Evolutionary conservation across 2,113 vertebrate species (phyloP).

Genomic region (Rhodinocichla rosea): DNA sequence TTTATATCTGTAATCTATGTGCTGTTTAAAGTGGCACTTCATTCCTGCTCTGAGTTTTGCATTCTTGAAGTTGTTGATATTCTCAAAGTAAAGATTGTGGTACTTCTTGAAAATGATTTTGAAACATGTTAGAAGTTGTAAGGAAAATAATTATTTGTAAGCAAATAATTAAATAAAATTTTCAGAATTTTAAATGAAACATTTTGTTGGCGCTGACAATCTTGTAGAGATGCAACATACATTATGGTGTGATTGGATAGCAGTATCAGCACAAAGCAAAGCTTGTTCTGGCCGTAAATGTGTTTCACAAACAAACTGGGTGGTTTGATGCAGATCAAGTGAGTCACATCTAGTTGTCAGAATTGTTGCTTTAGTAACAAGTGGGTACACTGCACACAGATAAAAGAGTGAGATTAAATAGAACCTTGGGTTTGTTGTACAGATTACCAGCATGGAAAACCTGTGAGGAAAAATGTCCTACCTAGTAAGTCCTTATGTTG

Average conservation of each 20-base stretch:
- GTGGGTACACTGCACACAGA: neutral
- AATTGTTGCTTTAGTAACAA: neutral
- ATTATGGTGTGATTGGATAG: neutral
- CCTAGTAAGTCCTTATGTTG: neutral
- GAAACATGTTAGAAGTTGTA: conserved; percentile 46
- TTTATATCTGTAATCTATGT: conserved; percentile 26
- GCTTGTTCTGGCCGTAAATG: neutral
- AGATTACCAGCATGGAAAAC: neutral
- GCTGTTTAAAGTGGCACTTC: neutral
- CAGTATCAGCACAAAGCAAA: neutral
- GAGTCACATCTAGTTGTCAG: neutral
- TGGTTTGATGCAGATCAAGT: neutral
- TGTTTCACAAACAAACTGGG: neutral
- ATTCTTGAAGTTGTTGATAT: conserved; percentile 44
- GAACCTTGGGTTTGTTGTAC: neutral
- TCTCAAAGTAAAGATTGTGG: conserved; percentile 48
- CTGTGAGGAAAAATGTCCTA: neutral
- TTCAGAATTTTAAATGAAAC: neutral
- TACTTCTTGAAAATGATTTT: conserved; percentile 31
- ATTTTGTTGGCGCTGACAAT: conserved; percentile 9
- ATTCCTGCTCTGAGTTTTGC: conserved; percentile 1
- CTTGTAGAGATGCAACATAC: neutral
- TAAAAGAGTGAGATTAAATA: neutral
- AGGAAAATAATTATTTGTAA: neutral
- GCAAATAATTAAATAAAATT: neutral